Evolutionary conservation across 2,113 vertebrate genomes (phyloP), one percentile per base, ranked within the genome.

Genomic region (Leptocoma aspasia): DNA sequence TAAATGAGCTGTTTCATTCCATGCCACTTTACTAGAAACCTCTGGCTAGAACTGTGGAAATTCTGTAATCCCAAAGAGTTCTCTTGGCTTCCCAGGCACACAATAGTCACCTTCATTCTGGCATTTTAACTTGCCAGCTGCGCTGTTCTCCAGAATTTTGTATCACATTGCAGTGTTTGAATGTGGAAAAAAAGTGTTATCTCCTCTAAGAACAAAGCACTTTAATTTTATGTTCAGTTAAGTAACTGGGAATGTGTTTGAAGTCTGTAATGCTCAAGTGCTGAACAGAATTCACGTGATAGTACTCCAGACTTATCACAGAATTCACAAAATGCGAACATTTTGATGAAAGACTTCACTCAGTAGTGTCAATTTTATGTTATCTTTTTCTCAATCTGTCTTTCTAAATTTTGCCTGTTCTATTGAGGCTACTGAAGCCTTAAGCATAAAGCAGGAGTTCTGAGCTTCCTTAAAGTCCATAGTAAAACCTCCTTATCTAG

Each of bases 201-300:
- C 35, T 86, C 64, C 69, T 73, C 3, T 86, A 54, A 95, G 83
- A 93, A 54, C 54, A 89, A 92, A 95, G 50, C 85, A 71, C 49
- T 93, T 87, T 4, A 84, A 65, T 81, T 94, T 90, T 19, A 44
- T 60, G 53, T 85, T 64, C 68, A 42, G 21, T 86, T 76, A 79
- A 87, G 50, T 85, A 65, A 61, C 79, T 88, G n/a, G 68, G 60
- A 80, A 90, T 89, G 77, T 47, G 42, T 88, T 86, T 94, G 92
- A 94, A 93, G 90, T 94, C 96, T 95, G 75, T 83, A 76, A 45
- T 17, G 37, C 79, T 93, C 68, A 82, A 90, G 88, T 77, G 90
- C 86, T 76, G 64, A 65, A 77, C 79, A 93, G 79, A 94, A 88
- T 88, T 93, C 92, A 70, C 4, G 0, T 65, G 85, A n/a, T 61